phyloP scores from a whole-genome alignment of 1,140 invertebrate genomes.

The Linepithema humile region DNA sequence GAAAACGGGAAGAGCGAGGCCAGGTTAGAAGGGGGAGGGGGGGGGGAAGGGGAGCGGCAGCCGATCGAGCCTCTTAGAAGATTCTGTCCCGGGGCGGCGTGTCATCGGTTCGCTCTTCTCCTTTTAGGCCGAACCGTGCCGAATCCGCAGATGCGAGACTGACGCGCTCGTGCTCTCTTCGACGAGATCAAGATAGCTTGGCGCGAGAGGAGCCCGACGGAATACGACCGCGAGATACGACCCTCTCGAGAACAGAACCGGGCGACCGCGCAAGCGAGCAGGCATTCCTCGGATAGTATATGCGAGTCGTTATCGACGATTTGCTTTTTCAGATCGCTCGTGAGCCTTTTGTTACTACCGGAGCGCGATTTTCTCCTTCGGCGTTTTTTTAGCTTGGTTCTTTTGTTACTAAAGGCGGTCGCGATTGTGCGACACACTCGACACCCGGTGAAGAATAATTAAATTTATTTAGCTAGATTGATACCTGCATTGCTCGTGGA shows the following conservation, averaged over 20 bases:
- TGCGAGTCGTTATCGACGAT: conserved; percentile 51
- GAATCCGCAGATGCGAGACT: conserved; percentile 75
- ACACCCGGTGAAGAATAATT: neutral
- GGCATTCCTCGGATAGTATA: conserved; percentile 46
- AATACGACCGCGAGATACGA: conserved; percentile 56
- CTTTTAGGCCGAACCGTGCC: conserved; percentile 70
- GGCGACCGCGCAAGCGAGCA: conserved; percentile 32
- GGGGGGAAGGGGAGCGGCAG: neutral
- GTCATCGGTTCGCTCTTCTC: conserved; percentile 69
- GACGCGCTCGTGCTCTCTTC: conserved; percentile 62
- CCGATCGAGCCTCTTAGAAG: conserved; percentile 67
- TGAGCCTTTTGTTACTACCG: conserved; percentile 11
- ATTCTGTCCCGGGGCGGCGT: conserved; percentile 58
- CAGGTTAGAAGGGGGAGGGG: neutral
- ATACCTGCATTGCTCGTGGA: neutral
- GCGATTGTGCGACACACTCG: neutral
- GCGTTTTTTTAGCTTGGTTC: neutral
- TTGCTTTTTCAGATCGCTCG: conserved; percentile 48
- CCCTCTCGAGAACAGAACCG: conserved; percentile 39
- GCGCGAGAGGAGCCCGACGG: conserved; percentile 31
- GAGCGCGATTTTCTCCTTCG: conserved; percentile 5
- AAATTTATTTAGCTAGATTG: neutral
- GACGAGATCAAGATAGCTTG: conserved; percentile 66
- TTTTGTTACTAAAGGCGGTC: conserved; percentile 16
- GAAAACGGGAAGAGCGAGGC: conserved; percentile 55